Evolutionary conservation across 2,113 vertebrate genomes (phyloP).

Genomic region (Ornithorhynchus anatinus): DNA sequence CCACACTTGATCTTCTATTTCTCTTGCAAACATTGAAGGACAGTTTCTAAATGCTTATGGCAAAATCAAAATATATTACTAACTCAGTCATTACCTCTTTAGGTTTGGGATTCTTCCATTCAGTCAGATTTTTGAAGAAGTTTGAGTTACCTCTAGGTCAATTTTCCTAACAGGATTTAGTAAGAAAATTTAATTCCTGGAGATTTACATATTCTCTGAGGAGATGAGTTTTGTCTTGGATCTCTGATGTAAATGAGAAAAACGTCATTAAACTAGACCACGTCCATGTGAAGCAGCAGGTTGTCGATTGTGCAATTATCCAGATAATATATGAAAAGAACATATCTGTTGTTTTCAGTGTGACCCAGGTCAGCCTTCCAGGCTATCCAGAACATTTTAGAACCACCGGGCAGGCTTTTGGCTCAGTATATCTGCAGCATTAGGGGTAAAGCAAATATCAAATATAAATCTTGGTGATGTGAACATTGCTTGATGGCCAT

Average conservation of each 20-base stretch:
- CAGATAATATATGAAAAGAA: neutral
- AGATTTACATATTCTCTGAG: constrained; percentile 28
- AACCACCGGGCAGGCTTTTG: no score
- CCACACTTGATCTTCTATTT: constrained; percentile 36
- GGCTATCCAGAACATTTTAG: no score
- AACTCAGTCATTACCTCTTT: constrained; percentile 4
- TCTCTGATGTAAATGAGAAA: constrained; percentile 18
- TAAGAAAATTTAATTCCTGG: neutral
- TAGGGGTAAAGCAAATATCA: no score
- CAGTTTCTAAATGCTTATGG: neutral
- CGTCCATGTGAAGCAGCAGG: constrained; percentile 28
- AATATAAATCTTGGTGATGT: no score
- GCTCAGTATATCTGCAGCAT: no score
- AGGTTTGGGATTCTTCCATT: neutral
- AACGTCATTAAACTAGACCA: neutral
- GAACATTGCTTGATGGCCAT: no score
- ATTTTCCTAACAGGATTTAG: constrained; percentile 29
- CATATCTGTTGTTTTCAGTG: no score
- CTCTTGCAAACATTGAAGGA: constrained; percentile 1
- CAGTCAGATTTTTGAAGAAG: constrained; percentile 31
- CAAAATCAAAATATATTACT: neutral
- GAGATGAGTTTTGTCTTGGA: constrained; percentile 36
- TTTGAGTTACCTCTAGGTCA: constrained; percentile 21
- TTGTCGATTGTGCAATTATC: constrained; percentile 5
- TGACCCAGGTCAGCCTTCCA: no score